Evolutionary conservation across 30 jellyfish, hydroid and myxozoan genomes (phyloP).

Genomic region (Nemopilema nomurai): DNA sequence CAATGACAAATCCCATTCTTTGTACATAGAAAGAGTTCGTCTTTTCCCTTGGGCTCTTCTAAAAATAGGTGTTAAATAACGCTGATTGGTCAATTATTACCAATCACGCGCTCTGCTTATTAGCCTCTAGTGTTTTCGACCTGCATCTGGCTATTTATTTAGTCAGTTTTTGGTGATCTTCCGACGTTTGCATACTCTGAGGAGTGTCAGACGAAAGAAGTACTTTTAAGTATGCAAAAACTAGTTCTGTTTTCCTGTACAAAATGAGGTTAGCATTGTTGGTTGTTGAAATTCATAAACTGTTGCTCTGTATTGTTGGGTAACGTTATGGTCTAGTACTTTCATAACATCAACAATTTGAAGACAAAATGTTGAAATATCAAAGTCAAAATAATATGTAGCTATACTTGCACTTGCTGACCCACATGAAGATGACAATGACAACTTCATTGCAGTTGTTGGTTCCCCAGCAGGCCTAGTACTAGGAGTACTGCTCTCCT

Average conservation of each 20-base stretch:
- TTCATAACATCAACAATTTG: not conserved
- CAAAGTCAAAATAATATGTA: constrained; percentile 9
- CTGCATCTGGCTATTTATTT: no score
- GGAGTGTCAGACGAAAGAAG: no score
- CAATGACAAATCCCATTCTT: no score
- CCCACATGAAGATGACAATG: not conserved
- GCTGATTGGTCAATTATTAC: no score
- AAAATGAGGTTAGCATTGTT: not conserved
- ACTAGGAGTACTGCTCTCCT: not conserved
- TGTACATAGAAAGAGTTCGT: no score
- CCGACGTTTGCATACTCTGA: no score
- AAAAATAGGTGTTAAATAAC: no score
- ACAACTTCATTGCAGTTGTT: not conserved
- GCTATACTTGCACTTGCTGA: constrained; percentile 2
- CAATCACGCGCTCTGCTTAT: no score
- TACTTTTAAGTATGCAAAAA: not conserved
- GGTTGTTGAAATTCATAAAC: not conserved
- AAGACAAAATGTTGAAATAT: not conserved
- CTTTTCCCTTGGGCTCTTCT: no score
- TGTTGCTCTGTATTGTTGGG: not conserved
- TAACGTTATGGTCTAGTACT: not conserved
- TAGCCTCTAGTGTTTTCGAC: no score
- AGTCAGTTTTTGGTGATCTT: no score
- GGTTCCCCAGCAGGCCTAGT: not conserved
- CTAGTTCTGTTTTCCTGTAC: not conserved